Conservation (phyloP, 2,888 invertebrate species). For the Slavum lentiscoides region DNA sequence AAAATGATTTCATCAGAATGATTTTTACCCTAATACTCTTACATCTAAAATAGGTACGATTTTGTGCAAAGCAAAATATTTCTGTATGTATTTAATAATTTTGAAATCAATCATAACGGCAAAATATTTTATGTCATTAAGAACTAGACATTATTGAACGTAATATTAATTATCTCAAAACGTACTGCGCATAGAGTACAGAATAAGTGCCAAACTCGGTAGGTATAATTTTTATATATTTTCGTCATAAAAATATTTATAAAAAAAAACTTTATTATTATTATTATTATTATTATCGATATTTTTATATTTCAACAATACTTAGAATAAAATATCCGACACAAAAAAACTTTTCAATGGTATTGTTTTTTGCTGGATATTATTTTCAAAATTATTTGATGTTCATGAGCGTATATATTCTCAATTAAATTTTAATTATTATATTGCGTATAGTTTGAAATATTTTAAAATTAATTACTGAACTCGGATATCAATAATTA, state of each 20-base stretch:
- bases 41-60: neutral
- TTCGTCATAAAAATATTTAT: too few species aligned
- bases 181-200: neutral
- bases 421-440: conserved; percentile 1
- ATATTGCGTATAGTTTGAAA: neutral
- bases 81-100: neutral
- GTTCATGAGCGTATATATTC: neutral
- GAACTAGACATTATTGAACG: neutral
- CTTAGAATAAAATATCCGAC: neutral
- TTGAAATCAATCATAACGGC: neutral
- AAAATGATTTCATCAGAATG: neutral
- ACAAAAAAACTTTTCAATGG: neutral
- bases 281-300: too few species aligned
- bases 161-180: neutral
- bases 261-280: too few species aligned
- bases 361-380: neutral
- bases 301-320: too few species aligned
- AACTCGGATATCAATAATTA: neutral
- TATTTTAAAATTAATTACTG: neutral
- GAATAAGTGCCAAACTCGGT: too few species aligned
- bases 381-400: neutral
- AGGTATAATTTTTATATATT: too few species aligned
- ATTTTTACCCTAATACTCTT: neutral
- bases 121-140: neutral
- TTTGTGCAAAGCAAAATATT: neutral